Conservation (phyloP, 2,797 vertebrate species). For the Margarornis squamiger region DNA sequence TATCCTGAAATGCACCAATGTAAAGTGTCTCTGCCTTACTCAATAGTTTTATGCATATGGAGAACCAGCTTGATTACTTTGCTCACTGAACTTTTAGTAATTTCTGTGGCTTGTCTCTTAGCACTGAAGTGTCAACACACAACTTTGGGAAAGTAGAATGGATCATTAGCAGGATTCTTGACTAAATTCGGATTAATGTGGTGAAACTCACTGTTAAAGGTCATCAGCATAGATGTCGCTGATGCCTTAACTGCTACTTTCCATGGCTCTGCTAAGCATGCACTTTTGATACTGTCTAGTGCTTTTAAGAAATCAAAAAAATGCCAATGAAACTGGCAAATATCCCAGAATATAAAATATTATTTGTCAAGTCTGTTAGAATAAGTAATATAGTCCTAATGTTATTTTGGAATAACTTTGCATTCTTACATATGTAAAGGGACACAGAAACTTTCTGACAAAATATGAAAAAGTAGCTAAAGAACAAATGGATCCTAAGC, state of each 20-base stretch:
- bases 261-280: background rate
- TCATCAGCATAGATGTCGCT: background rate
- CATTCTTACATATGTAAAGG: background rate
- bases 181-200: background rate
- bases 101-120: background rate
- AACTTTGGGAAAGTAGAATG: background rate
- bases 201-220: background rate
- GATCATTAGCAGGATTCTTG: background rate
- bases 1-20: background rate
- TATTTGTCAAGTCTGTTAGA: background rate
- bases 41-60: background rate
- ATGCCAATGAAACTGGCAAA: fast-evolving
- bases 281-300: background rate
- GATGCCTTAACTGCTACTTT: background rate
- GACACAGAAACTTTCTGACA: background rate
- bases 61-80: background rate
- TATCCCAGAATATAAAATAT: background rate
- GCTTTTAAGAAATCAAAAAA: background rate
- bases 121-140: background rate
- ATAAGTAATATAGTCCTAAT: background rate
- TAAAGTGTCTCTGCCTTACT: background rate
- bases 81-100: background rate
- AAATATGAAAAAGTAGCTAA: background rate
- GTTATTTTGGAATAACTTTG: background rate
- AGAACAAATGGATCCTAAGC: background rate